These are phyloP conservation scores for Mylabris sibirica DNA, from an alignment of 2,888 invertebrate species.

Conservation along the genomic window DNA sequence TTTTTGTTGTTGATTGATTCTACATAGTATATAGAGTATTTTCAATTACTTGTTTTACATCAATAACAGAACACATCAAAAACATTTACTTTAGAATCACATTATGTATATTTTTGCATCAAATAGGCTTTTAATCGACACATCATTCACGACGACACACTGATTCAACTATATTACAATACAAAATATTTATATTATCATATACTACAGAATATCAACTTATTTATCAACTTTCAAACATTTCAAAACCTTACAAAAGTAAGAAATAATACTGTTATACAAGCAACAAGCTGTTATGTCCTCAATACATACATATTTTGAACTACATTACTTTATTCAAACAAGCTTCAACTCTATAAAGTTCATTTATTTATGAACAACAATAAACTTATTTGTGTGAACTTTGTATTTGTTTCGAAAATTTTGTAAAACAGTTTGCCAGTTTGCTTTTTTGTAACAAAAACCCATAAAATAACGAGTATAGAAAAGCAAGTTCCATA, in stretches of 20 bases:
- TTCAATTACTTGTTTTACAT: not conserved
- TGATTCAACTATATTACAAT: not conserved
- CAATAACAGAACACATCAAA: not conserved
- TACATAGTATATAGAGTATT: not conserved
- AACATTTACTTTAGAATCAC: not conserved
- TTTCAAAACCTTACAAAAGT: not conserved
- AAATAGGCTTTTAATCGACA: not conserved
- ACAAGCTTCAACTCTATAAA: not conserved
- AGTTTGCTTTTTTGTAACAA: no score
- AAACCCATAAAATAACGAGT: no score
- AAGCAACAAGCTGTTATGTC: slow-evolving; percentile 12
- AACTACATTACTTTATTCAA: slow-evolving; percentile 3
- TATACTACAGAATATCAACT: not conserved
- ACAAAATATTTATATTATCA: not conserved
- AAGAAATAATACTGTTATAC: not conserved
- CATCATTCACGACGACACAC: not conserved
- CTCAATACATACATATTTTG: not conserved
- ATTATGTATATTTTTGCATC: not conserved
- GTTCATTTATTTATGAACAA: not conserved
- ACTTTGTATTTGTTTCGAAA: slow-evolving; percentile 25
- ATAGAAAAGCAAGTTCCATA: no score
- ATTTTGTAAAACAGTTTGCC: slow-evolving; percentile 7
- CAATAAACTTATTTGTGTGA: slow-evolving; percentile 1
- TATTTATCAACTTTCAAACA: not conserved
- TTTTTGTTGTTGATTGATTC: not conserved